These are phyloP conservation scores for Uropsilus gracilis DNA, from an alignment of 2,113 vertebrate species.

Conservation along the genomic window DNA sequence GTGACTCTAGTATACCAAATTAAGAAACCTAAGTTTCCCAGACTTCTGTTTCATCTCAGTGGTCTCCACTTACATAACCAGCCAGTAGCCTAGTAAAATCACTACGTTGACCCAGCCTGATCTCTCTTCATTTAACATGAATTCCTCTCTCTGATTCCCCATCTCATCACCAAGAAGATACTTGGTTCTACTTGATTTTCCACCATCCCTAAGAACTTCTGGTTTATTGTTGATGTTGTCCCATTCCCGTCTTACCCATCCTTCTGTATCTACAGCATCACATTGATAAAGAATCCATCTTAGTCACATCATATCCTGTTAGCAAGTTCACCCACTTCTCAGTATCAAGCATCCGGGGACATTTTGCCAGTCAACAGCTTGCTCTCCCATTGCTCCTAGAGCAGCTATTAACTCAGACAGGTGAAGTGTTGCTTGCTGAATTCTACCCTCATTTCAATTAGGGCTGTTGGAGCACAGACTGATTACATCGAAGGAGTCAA, in stretches of 20 bases:
- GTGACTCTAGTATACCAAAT: neutral
- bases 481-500: neutral
- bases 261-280: neutral
- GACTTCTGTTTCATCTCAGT: neutral
- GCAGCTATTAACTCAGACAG: neutral
- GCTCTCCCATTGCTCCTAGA: neutral
- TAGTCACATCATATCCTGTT: neutral
- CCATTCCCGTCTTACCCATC: neutral
- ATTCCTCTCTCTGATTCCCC: neutral
- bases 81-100: neutral
- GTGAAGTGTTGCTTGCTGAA: neutral
- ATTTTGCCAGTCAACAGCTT: neutral
- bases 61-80: neutral
- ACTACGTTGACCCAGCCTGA: neutral
- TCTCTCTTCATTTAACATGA: neutral
- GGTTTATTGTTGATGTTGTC: neutral
- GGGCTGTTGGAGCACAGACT: neutral
- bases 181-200: neutral
- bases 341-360: neutral
- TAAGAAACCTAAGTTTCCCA: neutral
- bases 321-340: neutral
- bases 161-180: neutral
- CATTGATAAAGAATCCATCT: neutral
- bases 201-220: neutral
- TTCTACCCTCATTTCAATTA: neutral